Base-by-base conservation (phyloP, 2,797 vertebrate species). In the Echeneis naucrates region DNA sequence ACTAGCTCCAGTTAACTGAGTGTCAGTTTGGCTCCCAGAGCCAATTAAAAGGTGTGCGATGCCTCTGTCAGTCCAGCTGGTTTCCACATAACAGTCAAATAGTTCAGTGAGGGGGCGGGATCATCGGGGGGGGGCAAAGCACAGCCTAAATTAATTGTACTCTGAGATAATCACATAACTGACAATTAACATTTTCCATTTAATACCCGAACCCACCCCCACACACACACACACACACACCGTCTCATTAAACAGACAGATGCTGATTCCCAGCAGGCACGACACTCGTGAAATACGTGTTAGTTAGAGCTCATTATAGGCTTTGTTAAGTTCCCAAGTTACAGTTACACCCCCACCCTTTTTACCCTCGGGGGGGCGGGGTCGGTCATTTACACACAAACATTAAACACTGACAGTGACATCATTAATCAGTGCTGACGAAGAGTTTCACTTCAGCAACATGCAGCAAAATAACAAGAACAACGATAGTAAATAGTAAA, bases 31-130 rank as follows among this genome's bases (percentile, higher is more conserved):
- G 38, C 61, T 77, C 83, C 77, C 73, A 78, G 71, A 79, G 83
- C 81, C 82, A 81, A 87, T 90, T 86, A 85, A 82, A 86, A 84
- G 76, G 80, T 87, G 88, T 69, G 78, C 78, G 60, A 62, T 40
- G 67, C 73, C 70, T 82, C 77, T 72, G 45, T 81, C 68, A 55
- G 47, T 69, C 58, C 21, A 10, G 14, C 27, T 57, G 30, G 23
- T 21, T 65, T 56, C 45, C 0, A 30, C 4, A 72, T 38, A 19
- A 26, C 56, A 40, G 68, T 82, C 65, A 77, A 73, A 80, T 17
- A 26, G 64, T 60, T 77, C 82, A 72, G 21, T 13, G 37, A 1
- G 37, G 37, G 38, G 38, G n/a, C n/a, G n/a, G n/a, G n/a, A n/a
- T n/a, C n/a, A n/a, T n/a, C 6, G 30, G 30, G 30, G 38, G 38